phyloP scores from a whole-genome alignment of 1,140 invertebrate species.

The Cotesia vestalis region DNA sequence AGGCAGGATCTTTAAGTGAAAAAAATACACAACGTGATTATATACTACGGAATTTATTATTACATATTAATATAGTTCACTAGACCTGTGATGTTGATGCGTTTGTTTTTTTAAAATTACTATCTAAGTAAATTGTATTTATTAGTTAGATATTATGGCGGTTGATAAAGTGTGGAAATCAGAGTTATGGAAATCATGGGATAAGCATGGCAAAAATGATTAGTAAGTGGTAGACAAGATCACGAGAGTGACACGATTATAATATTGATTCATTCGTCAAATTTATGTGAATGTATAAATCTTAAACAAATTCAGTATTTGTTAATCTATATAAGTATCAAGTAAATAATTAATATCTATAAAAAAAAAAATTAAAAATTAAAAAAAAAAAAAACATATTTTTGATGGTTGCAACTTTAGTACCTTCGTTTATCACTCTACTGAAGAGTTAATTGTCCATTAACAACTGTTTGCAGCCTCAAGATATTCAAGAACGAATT shows the following conservation, averaged over 20 bases:
- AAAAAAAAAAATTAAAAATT: background rate
- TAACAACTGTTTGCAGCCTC: constrained; percentile 65
- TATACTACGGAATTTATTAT: no score
- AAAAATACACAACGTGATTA: no score
- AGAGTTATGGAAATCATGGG: constrained; percentile 74
- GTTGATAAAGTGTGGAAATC: constrained; percentile 62
- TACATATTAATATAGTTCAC: constrained; percentile 35
- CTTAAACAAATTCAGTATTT: constrained; percentile 32
- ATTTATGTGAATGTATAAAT: constrained; percentile 40
- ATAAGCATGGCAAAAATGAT: constrained; percentile 72
- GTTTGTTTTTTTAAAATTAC: constrained; percentile 51
- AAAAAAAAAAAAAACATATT: constrained; percentile 7
- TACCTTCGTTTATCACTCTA: constrained; percentile 45
- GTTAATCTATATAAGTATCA: constrained; percentile 23
- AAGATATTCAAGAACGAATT: constrained; percentile 64
- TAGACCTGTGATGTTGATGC: constrained; percentile 57
- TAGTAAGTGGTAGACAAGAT: constrained; percentile 69
- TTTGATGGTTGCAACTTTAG: constrained; percentile 53
- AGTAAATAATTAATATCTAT: constrained; percentile 27
- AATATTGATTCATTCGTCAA: constrained; percentile 49
- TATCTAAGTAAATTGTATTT: constrained; percentile 37
- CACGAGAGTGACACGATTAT: constrained; percentile 51
- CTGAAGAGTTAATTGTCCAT: constrained; percentile 62
- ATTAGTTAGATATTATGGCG: constrained; percentile 57
- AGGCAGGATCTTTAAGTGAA: no score